phyloP scores from a whole-genome alignment of 2,888 invertebrate species.

The Notodonta dromedarius region DNA sequence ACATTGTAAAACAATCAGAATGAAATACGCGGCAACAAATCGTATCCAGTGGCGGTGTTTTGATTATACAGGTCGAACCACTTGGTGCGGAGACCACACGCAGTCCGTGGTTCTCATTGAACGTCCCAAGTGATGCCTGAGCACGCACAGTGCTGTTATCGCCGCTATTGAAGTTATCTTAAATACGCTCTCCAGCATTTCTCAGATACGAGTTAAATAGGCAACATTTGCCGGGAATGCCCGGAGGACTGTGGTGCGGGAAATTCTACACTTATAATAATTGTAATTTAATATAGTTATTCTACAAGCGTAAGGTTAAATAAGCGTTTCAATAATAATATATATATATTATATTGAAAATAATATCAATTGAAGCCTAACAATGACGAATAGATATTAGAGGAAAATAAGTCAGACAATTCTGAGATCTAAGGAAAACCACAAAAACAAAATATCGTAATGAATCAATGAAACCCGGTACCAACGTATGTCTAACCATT shows the following conservation, averaged over 20 bases:
- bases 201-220: slow-evolving; percentile 33
- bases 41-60: slow-evolving; percentile 10
- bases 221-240: slow-evolving; percentile 20
- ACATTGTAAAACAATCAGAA: slow-evolving; percentile 26
- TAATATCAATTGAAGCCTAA: neutral
- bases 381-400: neutral
- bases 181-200: slow-evolving; percentile 34
- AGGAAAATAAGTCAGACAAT: neutral
- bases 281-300: too few species aligned
- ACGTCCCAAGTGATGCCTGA: slow-evolving; percentile 27
- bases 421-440: neutral
- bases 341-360: neutral
- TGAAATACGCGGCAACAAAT: slow-evolving; percentile 26
- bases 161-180: slow-evolving; percentile 41
- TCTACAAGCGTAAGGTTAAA: too few species aligned
- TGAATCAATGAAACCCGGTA: neutral
- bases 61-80: slow-evolving; percentile 4
- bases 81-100: slow-evolving; percentile 31
- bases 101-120: slow-evolving; percentile 27
- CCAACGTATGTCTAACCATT: too few species aligned
- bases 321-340: too few species aligned
- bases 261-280: neutral
- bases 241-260: neutral
- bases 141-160: slow-evolving; percentile 35
- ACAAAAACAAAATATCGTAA: neutral